Evolutionary conservation across 92 coral and sea anemone species (phyloP).

Genomic region (Porites cylindrica): DNA sequence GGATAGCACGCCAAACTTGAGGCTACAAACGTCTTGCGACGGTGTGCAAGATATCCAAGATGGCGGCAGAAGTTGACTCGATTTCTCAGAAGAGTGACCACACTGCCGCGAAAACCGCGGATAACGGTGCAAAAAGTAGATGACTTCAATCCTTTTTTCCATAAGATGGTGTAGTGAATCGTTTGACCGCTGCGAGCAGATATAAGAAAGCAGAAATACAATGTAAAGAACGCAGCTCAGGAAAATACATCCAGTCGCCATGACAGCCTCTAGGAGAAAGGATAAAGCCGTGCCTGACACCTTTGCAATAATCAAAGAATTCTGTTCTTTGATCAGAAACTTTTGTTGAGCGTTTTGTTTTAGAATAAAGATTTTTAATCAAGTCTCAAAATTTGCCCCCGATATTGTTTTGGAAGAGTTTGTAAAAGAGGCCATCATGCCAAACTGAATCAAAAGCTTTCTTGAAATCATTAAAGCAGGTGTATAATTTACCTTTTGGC

Average conservation of each 20-base stretch:
- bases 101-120: slow-evolving; percentile 11
- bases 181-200: background rate
- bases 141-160: slow-evolving; percentile 22
- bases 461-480: no score
- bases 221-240: background rate
- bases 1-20: slow-evolving; percentile 28
- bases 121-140: slow-evolving; percentile 19
- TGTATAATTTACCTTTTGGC: no score
- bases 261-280: background rate
- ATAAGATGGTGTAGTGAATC: background rate
- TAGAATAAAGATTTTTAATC: no score
- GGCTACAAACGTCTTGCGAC: slow-evolving; percentile 27
- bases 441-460: no score
- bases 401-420: no score
- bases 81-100: slow-evolving; percentile 22
- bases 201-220: background rate
- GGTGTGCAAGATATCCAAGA: slow-evolving; percentile 17
- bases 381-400: no score
- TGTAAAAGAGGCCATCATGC: no score
- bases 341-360: no score
- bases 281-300: no score
- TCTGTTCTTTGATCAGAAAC: no score
- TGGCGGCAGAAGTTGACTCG: slow-evolving; percentile 29
- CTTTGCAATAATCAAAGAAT: no score
- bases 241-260: background rate